phyloP scores from a whole-genome alignment of 2,888 invertebrate genomes.

The Auanema freiburgensis region DNA sequence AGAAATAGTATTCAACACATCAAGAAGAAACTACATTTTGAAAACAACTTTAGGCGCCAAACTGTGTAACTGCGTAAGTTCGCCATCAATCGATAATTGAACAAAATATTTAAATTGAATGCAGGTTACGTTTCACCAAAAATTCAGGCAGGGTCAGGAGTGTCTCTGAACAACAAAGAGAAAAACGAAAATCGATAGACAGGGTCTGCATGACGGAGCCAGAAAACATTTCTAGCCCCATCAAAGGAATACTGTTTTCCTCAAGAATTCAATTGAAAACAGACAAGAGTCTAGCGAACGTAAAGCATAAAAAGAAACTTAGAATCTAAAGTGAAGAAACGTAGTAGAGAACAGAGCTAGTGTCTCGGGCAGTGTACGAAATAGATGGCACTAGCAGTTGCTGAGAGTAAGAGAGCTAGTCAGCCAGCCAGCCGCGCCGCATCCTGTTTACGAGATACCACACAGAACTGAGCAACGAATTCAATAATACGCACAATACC shows the following conservation, averaged over 20 bases:
- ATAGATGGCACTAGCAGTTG: neutral
- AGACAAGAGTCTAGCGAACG: neutral
- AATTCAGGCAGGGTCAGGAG: neutral
- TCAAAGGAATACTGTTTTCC: constrained; percentile 2
- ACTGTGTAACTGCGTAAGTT: no score
- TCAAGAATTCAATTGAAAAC: neutral
- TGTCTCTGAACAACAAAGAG: constrained; percentile 4
- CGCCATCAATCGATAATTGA: no score
- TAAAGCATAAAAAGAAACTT: constrained; percentile 4
- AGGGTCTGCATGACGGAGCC: neutral
- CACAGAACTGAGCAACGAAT: neutral
- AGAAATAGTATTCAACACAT: neutral
- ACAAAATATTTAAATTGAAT: no score
- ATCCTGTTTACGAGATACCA: constrained; percentile 3
- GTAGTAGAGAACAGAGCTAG: neutral
- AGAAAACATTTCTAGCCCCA: neutral
- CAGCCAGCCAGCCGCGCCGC: neutral
- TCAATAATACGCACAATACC: neutral
- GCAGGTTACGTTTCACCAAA: no score
- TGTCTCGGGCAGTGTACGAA: neutral
- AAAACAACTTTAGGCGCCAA: no score
- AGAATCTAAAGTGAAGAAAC: neutral
- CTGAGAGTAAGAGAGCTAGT: neutral
- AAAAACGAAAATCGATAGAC: constrained; percentile 5
- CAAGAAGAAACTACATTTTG: no score